Conservation (phyloP, 2,113 vertebrate genomes). For the Istiophorus platypterus region DNA sequence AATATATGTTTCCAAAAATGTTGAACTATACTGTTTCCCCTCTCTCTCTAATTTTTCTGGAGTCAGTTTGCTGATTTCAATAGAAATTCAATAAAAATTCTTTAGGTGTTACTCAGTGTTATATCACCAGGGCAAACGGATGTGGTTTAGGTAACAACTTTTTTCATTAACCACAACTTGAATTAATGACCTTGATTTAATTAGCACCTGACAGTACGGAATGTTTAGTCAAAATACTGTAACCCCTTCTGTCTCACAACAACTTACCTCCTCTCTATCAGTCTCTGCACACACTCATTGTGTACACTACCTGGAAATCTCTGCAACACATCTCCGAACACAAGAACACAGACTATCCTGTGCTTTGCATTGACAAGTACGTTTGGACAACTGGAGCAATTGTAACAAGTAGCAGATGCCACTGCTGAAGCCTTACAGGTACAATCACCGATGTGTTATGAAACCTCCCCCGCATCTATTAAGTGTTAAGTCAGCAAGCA, state of each 20-base stretch:
- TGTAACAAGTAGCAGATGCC: slow-evolving; percentile 52
- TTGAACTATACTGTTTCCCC: too few species aligned
- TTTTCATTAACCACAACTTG: slow-evolving; percentile 72
- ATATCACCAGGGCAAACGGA: slow-evolving; percentile 6
- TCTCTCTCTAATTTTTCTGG: not conserved
- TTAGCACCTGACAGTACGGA: slow-evolving; percentile 75
- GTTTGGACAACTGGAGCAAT: slow-evolving; percentile 63
- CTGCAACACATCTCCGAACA: slow-evolving; percentile 39
- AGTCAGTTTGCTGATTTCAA: not conserved
- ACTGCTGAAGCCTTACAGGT: slow-evolving; percentile 21
- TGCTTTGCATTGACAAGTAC: slow-evolving; percentile 66
- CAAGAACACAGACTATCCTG: slow-evolving; percentile 15
- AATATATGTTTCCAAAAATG: not conserved
- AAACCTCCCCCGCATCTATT: slow-evolving; percentile 61
- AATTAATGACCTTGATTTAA: slow-evolving; percentile 79
- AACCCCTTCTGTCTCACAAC: slow-evolving; percentile 68
- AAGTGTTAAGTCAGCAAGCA: slow-evolving; percentile 63
- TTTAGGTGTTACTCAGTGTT: not conserved
- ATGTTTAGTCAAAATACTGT: slow-evolving; percentile 74
- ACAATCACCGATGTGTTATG: slow-evolving; percentile 66
- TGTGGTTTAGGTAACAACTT: slow-evolving; percentile 62
- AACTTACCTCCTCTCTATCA: slow-evolving; percentile 35
- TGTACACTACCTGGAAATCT: slow-evolving; percentile 49
- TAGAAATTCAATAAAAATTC: not conserved
- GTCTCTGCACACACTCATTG: slow-evolving; percentile 11